Base-by-base conservation (phyloP, 2,113 vertebrate genomes). In the Polyodon spathula region DNA sequence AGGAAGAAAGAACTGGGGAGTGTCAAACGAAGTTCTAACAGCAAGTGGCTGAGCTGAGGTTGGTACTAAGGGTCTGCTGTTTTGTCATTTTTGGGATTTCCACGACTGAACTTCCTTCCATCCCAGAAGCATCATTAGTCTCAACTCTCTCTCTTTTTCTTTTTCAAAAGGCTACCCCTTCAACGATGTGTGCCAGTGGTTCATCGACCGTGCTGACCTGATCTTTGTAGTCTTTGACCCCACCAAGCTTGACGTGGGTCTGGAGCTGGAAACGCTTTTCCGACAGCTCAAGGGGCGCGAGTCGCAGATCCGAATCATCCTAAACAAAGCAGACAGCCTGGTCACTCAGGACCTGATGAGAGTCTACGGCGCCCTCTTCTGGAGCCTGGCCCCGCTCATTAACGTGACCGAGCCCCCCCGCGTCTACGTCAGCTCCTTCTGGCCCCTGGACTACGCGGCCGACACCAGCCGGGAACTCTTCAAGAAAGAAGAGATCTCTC, bases 151-250 rank as follows among this genome's bases (percentile, higher is more conserved):
- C 11, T 52, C 75, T 50, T 60, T 37, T 76, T 6, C 15, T 59
- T 76, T 58, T 53, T 74, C 8, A 62, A 61, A 67, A 99, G 96
- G 95, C 59, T 99, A 98, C 77, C 95, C 95, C 0, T 99, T 98
- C 84, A 97, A 98, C 0, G 96, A 98, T 0, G 96, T 99, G 61
- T 99, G 96, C 80, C 96, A 99, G 76, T 99, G 95, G 95, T 99
- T 99, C 81, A 98, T 99, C 4, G 96, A 99, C 73, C 89, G 95
- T 54, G 95, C 95, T 0, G 96, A 99, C 67, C 90, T 99, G 71
- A 99, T 99, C 77, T 98, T 99, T 14, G 91, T 99, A 1, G 93
- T 94, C 60, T 99, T 99, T 54, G 95, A 97, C 72, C 95, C 96
- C 46, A 99, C 96, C 1, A 99, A 99, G 74, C 75, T 98, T 76